phyloP scores from a whole-genome alignment of 2,797 vertebrate genomes.

The Tragelaphus oryx region DNA sequence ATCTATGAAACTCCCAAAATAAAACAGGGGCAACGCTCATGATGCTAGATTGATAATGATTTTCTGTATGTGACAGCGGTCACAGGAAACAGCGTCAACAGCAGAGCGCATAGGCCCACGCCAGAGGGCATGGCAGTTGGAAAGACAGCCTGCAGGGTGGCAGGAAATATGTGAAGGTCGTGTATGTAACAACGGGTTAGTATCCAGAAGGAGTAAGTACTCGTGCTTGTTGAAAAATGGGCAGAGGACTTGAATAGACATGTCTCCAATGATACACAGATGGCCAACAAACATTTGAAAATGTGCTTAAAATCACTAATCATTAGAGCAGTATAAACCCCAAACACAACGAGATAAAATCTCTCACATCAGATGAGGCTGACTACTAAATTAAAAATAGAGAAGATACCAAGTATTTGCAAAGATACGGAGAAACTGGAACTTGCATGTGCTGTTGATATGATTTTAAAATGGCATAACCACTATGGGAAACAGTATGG shows the following conservation, averaged over 20 bases:
- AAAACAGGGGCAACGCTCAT: not conserved
- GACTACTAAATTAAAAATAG: not conserved
- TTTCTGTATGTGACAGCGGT: not conserved
- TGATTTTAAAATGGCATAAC: not conserved
- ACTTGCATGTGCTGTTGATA: not conserved
- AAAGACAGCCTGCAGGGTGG: not conserved
- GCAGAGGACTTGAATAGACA: not conserved
- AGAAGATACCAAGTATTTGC: not conserved
- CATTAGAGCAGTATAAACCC: not conserved
- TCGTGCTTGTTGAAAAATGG: not conserved
- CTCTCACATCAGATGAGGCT: not conserved
- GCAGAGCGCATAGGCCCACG: not conserved
- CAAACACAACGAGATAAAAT: not conserved
- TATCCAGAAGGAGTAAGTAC: not conserved
- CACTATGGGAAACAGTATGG: not conserved
- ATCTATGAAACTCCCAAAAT: not conserved
- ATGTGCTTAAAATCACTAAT: not conserved
- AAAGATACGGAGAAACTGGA: not conserved
- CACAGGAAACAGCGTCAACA: not conserved
- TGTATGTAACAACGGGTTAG: not conserved
- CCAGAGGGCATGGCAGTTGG: not conserved
- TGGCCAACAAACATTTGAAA: not conserved
- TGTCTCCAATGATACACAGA: not conserved
- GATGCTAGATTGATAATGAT: not conserved
- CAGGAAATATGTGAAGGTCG: not conserved